Percentiles rank a stretch among this genome's conserved stretches.
These are phyloP conservation scores for Peromyscus nudipes DNA, from an alignment of 2,797 vertebrate genomes.

Conservation along the genomic window DNA sequence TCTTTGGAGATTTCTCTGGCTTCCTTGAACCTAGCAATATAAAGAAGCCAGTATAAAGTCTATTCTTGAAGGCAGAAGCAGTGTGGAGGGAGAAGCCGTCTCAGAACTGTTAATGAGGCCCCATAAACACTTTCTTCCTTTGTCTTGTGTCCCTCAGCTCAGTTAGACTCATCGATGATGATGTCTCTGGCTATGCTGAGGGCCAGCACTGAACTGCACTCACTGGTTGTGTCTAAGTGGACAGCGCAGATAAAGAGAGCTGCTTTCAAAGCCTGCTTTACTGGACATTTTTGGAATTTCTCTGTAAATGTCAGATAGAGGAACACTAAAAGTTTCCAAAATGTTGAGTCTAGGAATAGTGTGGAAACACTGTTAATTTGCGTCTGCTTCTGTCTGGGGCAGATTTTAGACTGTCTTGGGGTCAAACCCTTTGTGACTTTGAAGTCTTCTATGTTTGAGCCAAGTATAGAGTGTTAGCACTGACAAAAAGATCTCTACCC, in stretches of 20 bases:
- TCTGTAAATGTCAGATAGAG: constrained; percentile 65
- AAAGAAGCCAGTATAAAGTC: background rate
- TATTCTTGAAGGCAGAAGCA: background rate
- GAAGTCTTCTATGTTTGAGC: constrained; percentile 28
- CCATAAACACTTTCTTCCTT: background rate
- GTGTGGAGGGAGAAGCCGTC: background rate
- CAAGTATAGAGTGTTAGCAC: background rate
- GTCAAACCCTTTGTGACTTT: constrained; percentile 36
- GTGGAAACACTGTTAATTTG: background rate
- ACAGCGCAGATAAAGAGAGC: constrained; percentile 34
- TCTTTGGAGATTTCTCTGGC: background rate
- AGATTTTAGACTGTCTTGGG: constrained; percentile 50
- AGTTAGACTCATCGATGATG: background rate
- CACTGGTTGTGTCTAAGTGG: background rate
- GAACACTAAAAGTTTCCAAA: constrained; percentile 17
- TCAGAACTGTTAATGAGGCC: background rate
- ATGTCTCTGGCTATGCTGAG: background rate
- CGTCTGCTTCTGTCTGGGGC: constrained; percentile 37
- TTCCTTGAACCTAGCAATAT: background rate
- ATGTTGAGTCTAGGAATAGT: constrained; percentile 40
- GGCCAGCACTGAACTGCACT: background rate
- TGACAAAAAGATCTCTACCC: background rate
- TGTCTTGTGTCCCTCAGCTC: background rate
- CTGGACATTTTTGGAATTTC: constrained; percentile 58
- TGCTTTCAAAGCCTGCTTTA: constrained; percentile 29